A percentile compares a stretch with the other conserved stretches of the same genome.
These are phyloP conservation scores for Halyomorpha halys DNA, from an alignment of 1,140 invertebrate species.

Conservation along the genomic window DNA sequence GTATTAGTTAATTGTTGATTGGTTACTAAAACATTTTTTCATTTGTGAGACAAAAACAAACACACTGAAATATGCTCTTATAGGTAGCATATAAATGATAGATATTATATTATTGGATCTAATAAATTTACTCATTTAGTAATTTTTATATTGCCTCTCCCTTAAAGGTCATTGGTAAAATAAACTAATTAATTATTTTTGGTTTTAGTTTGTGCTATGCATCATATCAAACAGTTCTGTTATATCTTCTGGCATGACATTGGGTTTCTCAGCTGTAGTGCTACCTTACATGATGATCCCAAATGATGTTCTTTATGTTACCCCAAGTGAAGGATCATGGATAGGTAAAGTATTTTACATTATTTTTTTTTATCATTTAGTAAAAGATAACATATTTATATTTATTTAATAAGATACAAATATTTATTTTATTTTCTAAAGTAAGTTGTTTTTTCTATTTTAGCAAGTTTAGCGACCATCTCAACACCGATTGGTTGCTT, in stretches of 20 bases:
- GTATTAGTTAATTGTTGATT: too few species aligned
- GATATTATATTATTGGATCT: too few species aligned
- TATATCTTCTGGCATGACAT: conserved; percentile 40
- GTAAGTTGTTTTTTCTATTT: conserved; percentile 22
- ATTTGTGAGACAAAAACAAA: too few species aligned
- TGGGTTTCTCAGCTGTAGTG: conserved; percentile 42
- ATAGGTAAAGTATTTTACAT: conserved; percentile 38
- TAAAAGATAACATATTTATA: too few species aligned
- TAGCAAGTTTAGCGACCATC: conserved; percentile 43
- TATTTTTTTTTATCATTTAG: background rate
- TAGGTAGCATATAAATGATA: too few species aligned
- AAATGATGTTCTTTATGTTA: conserved; percentile 30
- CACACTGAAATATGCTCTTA: too few species aligned
- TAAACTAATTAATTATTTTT: background rate
- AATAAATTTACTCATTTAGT: too few species aligned
- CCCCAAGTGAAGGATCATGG: conserved; percentile 39
- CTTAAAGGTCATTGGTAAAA: too few species aligned
- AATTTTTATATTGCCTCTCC: too few species aligned
- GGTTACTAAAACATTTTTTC: too few species aligned
- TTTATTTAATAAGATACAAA: too few species aligned
- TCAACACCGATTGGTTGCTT: conserved; percentile 43
- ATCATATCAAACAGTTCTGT: conserved; percentile 26
- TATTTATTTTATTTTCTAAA: conserved; percentile 34
- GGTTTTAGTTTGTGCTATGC: background rate
- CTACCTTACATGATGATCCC: conserved; percentile 36